Evolutionary conservation across 2,888 invertebrate species (phyloP).

Genomic region (Pterostichus niger): DNA sequence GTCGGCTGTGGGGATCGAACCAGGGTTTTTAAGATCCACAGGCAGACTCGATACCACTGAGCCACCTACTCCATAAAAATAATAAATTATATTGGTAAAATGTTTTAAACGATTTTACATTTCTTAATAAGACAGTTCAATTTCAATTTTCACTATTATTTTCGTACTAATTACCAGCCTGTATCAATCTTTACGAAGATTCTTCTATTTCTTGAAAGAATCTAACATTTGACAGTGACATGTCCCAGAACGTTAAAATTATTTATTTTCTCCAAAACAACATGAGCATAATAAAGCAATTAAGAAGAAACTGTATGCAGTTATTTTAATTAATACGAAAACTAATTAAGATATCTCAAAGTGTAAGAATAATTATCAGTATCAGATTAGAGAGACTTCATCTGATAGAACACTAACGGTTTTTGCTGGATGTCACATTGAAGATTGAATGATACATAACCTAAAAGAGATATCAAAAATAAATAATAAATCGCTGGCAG

Average conservation of each 20-base stretch:
- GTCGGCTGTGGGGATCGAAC: too few relatives aligned
- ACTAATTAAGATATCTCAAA: constrained; percentile 50
- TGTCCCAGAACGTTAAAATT: neutral
- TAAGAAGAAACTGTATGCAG: constrained; percentile 49
- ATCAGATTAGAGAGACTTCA: constrained; percentile 40
- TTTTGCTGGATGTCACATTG: constrained; percentile 22
- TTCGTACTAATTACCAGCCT: too few relatives aligned
- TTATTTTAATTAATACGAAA: constrained; percentile 54
- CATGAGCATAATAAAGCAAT: constrained; percentile 37
- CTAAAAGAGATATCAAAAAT: constrained; percentile 46
- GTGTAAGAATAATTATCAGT: constrained; percentile 47
- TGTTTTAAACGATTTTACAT: too few relatives aligned
- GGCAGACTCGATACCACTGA: too few relatives aligned
- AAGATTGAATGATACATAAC: constrained; percentile 43
- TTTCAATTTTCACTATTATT: too few relatives aligned
- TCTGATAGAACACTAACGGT: constrained; percentile 36
- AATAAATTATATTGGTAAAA: too few relatives aligned
- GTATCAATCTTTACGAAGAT: too few relatives aligned
- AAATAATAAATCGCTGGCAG: constrained; percentile 35
- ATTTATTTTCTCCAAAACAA: neutral
- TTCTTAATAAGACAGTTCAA: too few relatives aligned
- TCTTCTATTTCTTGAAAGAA: neutral
- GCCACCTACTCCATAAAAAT: too few relatives aligned
- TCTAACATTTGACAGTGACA: neutral
- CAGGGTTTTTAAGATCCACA: too few relatives aligned